A percentile compares a stretch with the other conserved stretches of the same genome.
These are phyloP conservation scores for Hyalella azteca DNA, from an alignment of 2,888 invertebrate genomes.

Conservation along the genomic window DNA sequence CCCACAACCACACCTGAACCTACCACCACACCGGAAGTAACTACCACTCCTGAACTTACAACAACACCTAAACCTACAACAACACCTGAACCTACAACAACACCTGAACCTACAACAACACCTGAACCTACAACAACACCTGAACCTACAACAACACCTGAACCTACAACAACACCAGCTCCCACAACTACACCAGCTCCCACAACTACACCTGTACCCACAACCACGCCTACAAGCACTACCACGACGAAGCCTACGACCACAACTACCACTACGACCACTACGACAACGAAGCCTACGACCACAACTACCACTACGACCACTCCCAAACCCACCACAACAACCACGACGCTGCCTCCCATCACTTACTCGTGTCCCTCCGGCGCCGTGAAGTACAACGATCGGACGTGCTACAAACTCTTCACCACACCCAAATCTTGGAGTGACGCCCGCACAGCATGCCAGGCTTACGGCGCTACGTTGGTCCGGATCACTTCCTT, in stretches of 20 bases:
- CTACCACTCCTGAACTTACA: not conserved
- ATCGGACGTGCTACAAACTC: not conserved
- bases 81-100: not conserved
- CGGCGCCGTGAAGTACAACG: not conserved
- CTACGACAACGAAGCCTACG: not conserved
- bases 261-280: not conserved
- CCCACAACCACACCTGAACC: not conserved
- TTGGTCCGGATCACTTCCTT: not conserved
- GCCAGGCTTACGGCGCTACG: not conserved
- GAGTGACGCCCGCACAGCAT: not conserved
- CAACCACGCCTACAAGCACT: not conserved
- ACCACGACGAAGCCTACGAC: not conserved
- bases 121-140: not conserved
- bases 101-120: not conserved
- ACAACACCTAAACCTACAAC: not conserved
- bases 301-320: not conserved
- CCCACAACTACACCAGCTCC: not conserved
- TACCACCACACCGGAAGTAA: not conserved
- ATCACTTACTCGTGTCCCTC: slow-evolving; percentile 25
- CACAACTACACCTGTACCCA: not conserved
- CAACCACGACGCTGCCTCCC: not conserved
- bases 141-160: not conserved
- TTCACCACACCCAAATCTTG: not conserved
- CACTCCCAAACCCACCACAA: not conserved
- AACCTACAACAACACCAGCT: not conserved